Evolutionary conservation across 2,797 vertebrate genomes (phyloP).

Genomic region (Toxotes lorentzi): DNA sequence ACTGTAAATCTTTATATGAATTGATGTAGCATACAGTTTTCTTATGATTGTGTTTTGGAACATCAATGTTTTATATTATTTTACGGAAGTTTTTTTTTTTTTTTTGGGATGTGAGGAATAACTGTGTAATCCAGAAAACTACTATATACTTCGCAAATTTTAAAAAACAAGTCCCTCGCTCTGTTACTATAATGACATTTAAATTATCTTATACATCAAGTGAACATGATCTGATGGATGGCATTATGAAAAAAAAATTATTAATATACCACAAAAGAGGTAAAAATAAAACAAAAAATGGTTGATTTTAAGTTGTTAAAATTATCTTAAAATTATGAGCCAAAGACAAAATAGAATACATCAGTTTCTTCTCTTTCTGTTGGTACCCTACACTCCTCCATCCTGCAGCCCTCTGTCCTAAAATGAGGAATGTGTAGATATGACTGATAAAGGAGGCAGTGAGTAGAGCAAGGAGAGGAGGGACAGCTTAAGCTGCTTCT

Average conservation of each 20-base stretch:
- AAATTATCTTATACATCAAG: not conserved
- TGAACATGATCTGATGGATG: not conserved
- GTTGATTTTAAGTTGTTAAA: not conserved
- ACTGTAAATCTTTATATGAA: not conserved
- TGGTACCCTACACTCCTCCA: slow-evolving; percentile 25
- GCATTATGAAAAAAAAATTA: not conserved
- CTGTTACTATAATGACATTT: not conserved
- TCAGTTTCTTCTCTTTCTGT: not conserved
- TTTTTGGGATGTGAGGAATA: not conserved
- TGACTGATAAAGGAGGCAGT: slow-evolving; percentile 73
- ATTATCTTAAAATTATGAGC: not conserved
- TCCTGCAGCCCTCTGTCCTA: slow-evolving; percentile 51
- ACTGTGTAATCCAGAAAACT: not conserved
- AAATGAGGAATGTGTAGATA: slow-evolving; percentile 78
- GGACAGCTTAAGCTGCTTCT: slow-evolving; percentile 77
- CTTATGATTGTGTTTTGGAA: not conserved
- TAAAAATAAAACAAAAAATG: too few species aligned
- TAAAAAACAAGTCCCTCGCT: not conserved
- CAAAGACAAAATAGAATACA: not conserved
- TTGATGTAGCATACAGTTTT: not conserved
- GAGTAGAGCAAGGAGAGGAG: slow-evolving; percentile 60
- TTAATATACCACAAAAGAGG: not conserved
- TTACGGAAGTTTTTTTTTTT: too few species aligned
- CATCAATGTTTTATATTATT: not conserved
- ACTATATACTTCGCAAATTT: not conserved